Conservation (phyloP, 2,797 vertebrate species). For the Melopsittacus undulatus region DNA sequence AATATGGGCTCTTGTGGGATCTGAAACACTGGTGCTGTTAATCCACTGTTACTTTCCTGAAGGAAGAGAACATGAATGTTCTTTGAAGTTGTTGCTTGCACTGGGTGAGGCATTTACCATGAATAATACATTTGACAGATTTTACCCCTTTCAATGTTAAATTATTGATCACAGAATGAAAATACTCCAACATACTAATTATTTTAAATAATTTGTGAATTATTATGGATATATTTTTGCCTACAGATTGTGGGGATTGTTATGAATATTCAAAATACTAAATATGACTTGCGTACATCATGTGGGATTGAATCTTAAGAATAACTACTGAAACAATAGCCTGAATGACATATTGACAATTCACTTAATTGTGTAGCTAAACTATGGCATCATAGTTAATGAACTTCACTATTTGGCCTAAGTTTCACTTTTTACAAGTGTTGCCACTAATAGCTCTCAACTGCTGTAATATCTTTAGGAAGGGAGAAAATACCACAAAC, state of each 20-base stretch:
- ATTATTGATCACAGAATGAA: constrained; percentile 64
- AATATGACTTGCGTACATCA: not conserved
- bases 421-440: not conserved
- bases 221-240: constrained; percentile 45
- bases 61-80: not conserved
- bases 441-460: not conserved
- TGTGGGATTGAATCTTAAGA: not conserved
- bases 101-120: not conserved
- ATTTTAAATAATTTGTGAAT: constrained; percentile 57
- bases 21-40: not conserved
- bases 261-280: constrained; percentile 53
- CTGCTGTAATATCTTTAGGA: not conserved
- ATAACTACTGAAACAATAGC: not conserved
- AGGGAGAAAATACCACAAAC: not conserved
- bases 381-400: not conserved
- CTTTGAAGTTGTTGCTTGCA: constrained; percentile 45
- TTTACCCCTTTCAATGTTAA: constrained; percentile 57
- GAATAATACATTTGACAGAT: constrained; percentile 58
- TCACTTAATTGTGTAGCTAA: not conserved
- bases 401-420: not conserved
- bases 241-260: constrained; percentile 8
- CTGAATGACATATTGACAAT: not conserved
- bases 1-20: not conserved
- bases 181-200: constrained; percentile 46
- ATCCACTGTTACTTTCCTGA: not conserved